Percentiles rank a stretch among this genome's conserved stretches.
phyloP scores from a whole-genome alignment of 2,888 invertebrate species.

The Iphiclides podalirius region DNA sequence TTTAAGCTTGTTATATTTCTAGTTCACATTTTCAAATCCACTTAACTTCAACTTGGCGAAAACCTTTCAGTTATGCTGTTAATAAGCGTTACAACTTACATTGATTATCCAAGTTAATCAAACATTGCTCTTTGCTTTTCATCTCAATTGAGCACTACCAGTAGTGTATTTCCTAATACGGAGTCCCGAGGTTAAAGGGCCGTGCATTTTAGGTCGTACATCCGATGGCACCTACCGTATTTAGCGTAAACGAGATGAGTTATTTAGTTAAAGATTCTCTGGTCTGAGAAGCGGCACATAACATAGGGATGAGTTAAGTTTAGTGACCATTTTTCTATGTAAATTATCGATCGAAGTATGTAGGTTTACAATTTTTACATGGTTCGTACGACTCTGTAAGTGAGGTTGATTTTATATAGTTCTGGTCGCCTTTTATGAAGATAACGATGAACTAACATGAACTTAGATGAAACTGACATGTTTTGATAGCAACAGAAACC shows the following conservation, averaged over 20 bases:
- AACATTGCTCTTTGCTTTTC: slow-evolving; percentile 14
- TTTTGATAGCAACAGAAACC: too few relatives aligned
- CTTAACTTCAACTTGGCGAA: neutral
- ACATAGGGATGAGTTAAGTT: slow-evolving; percentile 9
- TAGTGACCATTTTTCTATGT: slow-evolving; percentile 3
- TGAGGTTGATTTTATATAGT: too few relatives aligned
- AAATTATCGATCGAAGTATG: too few relatives aligned
- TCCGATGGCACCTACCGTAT: slow-evolving; percentile 10
- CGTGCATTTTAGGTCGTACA: slow-evolving; percentile 22
- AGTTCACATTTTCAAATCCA: too few relatives aligned
- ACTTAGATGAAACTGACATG: too few relatives aligned
- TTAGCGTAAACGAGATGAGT: slow-evolving; percentile 5
- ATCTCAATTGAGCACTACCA: slow-evolving; percentile 12
- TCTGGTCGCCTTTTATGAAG: too few relatives aligned
- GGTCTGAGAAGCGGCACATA: slow-evolving; percentile 1
- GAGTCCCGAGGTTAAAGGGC: slow-evolving; percentile 23
- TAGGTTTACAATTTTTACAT: too few relatives aligned
- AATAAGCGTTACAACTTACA: too few relatives aligned
- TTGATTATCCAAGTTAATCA: too few relatives aligned
- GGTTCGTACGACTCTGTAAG: too few relatives aligned
- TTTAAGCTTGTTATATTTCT: too few relatives aligned
- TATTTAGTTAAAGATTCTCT: slow-evolving; percentile 10
- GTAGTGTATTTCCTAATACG: slow-evolving; percentile 26
- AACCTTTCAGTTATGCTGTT: slow-evolving; percentile 7
- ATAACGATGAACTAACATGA: too few relatives aligned